Evolutionary conservation across 1,140 invertebrate genomes (phyloP).

Genomic region (Homarus americanus): DNA sequence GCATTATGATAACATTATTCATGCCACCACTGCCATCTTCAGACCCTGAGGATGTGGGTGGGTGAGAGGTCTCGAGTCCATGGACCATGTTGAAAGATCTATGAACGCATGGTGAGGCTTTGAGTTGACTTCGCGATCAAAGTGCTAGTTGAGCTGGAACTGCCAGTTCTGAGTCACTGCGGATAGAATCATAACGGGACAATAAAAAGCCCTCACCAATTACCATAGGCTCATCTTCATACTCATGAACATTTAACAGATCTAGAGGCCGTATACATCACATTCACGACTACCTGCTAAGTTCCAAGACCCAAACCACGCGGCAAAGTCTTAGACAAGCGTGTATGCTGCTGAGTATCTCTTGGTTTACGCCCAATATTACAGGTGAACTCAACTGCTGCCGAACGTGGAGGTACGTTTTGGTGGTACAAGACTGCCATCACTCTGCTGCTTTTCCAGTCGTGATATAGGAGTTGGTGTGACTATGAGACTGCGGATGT

Average conservation of each 20-base stretch:
- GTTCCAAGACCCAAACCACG: slow-evolving; percentile 80
- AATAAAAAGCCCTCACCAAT: slow-evolving; percentile 79
- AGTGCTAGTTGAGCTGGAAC: slow-evolving; percentile 84
- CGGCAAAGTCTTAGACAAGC: slow-evolving; percentile 87
- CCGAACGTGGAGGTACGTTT: slow-evolving; percentile 78
- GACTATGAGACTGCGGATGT: slow-evolving; percentile 49
- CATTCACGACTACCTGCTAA: slow-evolving; percentile 78
- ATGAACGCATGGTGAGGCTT: slow-evolving; percentile 88
- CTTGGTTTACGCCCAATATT: slow-evolving; percentile 83
- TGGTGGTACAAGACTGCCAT: slow-evolving; percentile 79
- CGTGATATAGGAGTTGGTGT: slow-evolving; percentile 40
- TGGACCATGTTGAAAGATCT: slow-evolving; percentile 92
- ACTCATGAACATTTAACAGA: slow-evolving; percentile 92
- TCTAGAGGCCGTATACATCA: slow-evolving; percentile 95
- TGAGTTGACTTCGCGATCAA: slow-evolving; percentile 88
- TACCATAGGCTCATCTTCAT: slow-evolving; percentile 84
- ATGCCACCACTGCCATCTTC: slow-evolving; percentile 84
- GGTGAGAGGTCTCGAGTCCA: slow-evolving; percentile 82
- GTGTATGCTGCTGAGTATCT: slow-evolving; percentile 78
- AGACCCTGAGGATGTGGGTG: slow-evolving; percentile 84
- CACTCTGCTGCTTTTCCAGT: slow-evolving; percentile 83
- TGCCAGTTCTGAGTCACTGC: slow-evolving; percentile 89
- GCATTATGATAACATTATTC: slow-evolving; percentile 60
- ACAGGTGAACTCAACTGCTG: slow-evolving; percentile 84
- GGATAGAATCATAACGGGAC: slow-evolving; percentile 77